A percentile compares a stretch with the other conserved stretches of the same genome.
phyloP scores from a whole-genome alignment of 2,113 vertebrate species.

The Poeciliopsis occidentalis region DNA sequence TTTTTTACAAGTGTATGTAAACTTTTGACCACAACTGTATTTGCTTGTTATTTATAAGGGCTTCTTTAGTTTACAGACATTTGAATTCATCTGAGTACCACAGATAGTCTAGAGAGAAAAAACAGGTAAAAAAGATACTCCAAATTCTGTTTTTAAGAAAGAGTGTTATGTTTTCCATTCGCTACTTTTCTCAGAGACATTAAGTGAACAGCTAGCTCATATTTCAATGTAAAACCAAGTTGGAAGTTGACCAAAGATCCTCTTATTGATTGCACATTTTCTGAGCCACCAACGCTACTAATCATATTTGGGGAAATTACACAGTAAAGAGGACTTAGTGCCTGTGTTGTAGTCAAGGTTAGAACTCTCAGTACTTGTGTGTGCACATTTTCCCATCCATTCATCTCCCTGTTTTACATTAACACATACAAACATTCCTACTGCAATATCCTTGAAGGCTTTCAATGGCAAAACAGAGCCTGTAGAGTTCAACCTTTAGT shows the following conservation, averaged over 20 bases:
- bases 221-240: not conserved
- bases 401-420: not conserved
- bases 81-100: not conserved
- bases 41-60: not conserved
- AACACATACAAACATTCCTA: not conserved
- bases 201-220: not conserved
- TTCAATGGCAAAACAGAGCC: not conserved
- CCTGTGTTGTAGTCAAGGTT: conserved; percentile 3
- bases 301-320: conserved; percentile 1
- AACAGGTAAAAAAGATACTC: not conserved
- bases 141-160: not conserved
- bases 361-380: not conserved
- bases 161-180: not conserved
- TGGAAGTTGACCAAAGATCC: conserved; percentile 2
- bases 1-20: too few relatives aligned
- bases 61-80: too few relatives aligned
- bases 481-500: not conserved
- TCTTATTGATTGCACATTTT: conserved; percentile 8
- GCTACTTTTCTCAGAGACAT: not conserved
- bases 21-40: too few relatives aligned
- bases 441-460: not conserved
- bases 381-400: not conserved
- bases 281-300: not conserved
- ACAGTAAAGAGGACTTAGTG: not conserved
- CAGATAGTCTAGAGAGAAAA: not conserved